Conservation (phyloP, 2,888 invertebrate species). For the Pterostichus niger region DNA sequence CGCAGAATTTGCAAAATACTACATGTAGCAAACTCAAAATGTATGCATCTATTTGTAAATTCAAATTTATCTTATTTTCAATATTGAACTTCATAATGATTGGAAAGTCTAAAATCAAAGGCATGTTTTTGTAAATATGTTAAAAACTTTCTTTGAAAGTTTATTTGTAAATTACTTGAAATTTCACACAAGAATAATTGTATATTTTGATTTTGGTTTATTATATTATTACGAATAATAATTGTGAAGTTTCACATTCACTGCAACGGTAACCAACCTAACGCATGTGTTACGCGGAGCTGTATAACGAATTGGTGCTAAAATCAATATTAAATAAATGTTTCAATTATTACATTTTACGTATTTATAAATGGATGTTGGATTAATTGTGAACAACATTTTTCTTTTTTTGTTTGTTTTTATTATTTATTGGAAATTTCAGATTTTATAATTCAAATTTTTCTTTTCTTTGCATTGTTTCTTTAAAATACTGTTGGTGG, state of each 20-base stretch:
- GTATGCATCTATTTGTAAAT: slow-evolving; percentile 36
- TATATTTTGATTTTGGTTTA: slow-evolving; percentile 40
- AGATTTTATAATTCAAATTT: no score
- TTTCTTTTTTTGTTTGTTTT: no score
- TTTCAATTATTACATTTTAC: no score
- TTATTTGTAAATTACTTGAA: slow-evolving; percentile 49
- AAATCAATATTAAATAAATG: slow-evolving; percentile 2
- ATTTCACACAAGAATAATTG: slow-evolving; percentile 43
- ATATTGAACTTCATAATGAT: slow-evolving; percentile 57
- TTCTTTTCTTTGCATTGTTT: no score
- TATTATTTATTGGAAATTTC: no score
- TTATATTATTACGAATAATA: neutral
- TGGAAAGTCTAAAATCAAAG: slow-evolving; percentile 59
- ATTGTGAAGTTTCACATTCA: neutral
- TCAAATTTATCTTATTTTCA: slow-evolving; percentile 50
- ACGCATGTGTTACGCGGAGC: neutral
- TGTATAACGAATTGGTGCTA: neutral
- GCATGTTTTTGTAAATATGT: slow-evolving; percentile 38
- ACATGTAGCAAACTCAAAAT: neutral
- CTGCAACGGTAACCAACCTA: slow-evolving; percentile 18
- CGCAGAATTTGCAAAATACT: slow-evolving; percentile 9
- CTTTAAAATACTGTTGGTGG: no score
- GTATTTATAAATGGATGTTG: no score
- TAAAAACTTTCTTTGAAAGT: slow-evolving; percentile 59
- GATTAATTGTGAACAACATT: no score